Evolutionary conservation across 2,113 vertebrate species (phyloP).

Genomic region (Zosterops lateralis): DNA sequence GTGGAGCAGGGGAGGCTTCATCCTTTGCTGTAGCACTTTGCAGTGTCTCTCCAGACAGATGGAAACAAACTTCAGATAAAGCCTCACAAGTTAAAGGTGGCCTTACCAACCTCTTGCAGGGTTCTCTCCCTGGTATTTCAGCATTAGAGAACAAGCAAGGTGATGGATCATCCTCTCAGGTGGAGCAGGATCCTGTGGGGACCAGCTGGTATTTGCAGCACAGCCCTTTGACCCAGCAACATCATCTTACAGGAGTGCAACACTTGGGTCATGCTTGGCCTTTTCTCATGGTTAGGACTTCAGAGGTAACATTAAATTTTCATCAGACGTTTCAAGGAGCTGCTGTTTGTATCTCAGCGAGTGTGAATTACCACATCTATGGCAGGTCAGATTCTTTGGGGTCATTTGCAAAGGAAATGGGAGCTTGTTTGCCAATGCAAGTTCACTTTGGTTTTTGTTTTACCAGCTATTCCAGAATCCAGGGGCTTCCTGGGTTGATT

Average conservation of each 20-base stretch:
- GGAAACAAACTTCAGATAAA: background rate
- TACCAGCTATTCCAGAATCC: background rate
- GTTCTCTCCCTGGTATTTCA: fast-evolving
- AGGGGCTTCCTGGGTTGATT: background rate
- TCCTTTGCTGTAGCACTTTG: background rate
- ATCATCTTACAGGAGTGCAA: background rate
- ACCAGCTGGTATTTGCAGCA: background rate
- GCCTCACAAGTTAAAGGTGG: background rate
- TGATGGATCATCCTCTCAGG: background rate
- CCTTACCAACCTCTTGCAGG: background rate
- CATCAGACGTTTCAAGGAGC: background rate
- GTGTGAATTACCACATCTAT: background rate
- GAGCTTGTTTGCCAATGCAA: background rate
- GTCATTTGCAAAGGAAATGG: background rate
- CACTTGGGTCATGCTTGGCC: background rate
- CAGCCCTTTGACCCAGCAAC: background rate
- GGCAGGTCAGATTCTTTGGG: background rate
- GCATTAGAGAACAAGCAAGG: background rate
- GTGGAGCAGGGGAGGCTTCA: background rate
- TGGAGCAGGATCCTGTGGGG: background rate
- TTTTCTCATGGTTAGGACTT: background rate
- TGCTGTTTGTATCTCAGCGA: background rate
- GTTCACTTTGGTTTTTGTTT: background rate
- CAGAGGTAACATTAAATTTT: background rate
- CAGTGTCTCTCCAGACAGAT: background rate